Conservation (phyloP, 1,140 invertebrate species). For the Sycophila sp. region DNA sequence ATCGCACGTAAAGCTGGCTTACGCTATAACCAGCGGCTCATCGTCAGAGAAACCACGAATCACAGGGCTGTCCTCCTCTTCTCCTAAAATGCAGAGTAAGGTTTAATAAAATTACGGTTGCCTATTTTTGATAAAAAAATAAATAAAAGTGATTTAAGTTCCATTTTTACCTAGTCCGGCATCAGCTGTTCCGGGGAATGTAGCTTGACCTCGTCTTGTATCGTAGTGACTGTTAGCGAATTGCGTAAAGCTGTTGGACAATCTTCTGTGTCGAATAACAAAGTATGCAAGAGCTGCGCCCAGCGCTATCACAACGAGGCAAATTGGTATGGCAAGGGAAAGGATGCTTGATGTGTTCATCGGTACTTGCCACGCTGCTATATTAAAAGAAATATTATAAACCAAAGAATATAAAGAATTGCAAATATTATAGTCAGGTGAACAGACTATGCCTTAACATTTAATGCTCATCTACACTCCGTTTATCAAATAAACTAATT, state of each 20-base stretch:
- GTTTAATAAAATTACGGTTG: neutral
- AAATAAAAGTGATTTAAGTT: neutral
- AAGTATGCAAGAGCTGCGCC: slow-evolving; percentile 73
- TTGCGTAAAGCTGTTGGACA: slow-evolving; percentile 81
- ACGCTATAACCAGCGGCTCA: slow-evolving; percentile 91
- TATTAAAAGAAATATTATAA: slow-evolving; percentile 34
- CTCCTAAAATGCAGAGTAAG: slow-evolving; percentile 62
- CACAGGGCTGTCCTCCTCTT: slow-evolving; percentile 87
- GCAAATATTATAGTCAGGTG: no score
- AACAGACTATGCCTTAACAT: no score
- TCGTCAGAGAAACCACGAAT: slow-evolving; percentile 93
- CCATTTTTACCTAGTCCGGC: slow-evolving; percentile 68
- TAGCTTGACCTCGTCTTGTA: slow-evolving; percentile 84
- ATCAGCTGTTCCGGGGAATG: slow-evolving; percentile 76
- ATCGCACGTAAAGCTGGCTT: slow-evolving; percentile 43
- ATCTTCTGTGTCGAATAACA: slow-evolving; percentile 76
- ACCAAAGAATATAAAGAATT: slow-evolving; percentile 1
- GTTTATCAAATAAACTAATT: no score
- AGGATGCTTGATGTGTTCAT: slow-evolving; percentile 60
- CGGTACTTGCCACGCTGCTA: slow-evolving; percentile 43
- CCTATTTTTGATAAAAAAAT: no score
- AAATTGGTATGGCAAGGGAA: slow-evolving; percentile 61
- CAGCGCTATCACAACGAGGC: slow-evolving; percentile 70
- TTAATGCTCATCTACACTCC: no score
- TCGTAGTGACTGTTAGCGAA: slow-evolving; percentile 90